Conservation (phyloP, 2,113 vertebrate species). For the Uropsilus gracilis region DNA sequence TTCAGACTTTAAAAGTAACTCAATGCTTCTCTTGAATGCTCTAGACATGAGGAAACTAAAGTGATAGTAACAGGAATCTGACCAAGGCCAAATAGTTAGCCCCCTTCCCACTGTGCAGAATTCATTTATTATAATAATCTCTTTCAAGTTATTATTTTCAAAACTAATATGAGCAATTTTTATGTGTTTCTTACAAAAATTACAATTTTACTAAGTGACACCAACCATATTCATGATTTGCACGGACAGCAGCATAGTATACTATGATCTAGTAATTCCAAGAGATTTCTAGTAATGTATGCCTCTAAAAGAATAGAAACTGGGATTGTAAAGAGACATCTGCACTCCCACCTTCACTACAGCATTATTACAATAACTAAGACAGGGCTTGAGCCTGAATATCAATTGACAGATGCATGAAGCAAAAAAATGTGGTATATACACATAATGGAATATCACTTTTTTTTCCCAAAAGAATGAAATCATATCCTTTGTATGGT, state of each 20-base stretch:
- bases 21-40: background rate
- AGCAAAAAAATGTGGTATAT: background rate
- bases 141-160: background rate
- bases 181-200: constrained; percentile 4
- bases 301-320: background rate
- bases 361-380: background rate
- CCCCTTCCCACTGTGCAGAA: background rate
- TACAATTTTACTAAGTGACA: background rate
- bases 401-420: background rate
- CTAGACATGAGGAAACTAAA: background rate
- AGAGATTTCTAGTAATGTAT: background rate
- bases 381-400: background rate
- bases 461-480: background rate
- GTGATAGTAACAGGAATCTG: background rate
- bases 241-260: background rate
- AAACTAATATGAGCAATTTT: background rate
- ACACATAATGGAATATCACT: background rate
- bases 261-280: background rate
- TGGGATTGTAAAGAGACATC: background rate
- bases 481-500: background rate
- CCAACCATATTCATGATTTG: background rate
- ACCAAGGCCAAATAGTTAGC: background rate
- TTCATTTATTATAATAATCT: background rate
- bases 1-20: background rate
- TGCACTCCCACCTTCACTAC: background rate